Percentiles rank a stretch among this genome's conserved stretches.
Conservation (phyloP, 2,113 vertebrate species). For the Eptesicus fuscus region DNA sequence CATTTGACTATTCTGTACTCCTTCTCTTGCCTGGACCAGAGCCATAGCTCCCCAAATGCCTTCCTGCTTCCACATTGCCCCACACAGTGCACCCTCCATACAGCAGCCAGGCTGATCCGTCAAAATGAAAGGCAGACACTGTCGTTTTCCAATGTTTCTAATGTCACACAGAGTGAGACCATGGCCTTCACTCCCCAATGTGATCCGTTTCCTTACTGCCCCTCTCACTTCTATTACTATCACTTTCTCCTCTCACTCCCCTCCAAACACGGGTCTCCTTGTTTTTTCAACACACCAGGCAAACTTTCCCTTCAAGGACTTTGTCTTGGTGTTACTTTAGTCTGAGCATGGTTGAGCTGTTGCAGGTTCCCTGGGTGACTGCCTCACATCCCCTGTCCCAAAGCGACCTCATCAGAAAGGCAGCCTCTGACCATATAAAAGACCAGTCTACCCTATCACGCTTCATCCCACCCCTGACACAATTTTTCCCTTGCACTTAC, state of each 20-base stretch:
- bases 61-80: background rate
- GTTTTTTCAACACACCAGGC: background rate
- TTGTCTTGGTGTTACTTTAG: background rate
- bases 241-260: background rate
- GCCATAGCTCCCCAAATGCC: fast-evolving
- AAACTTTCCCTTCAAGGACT: background rate
- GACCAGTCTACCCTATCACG: background rate
- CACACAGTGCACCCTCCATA: background rate
- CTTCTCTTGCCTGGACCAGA: background rate
- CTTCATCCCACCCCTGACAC: background rate
- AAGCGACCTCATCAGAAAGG: background rate
- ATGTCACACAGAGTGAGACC: background rate
- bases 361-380: background rate
- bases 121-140: background rate
- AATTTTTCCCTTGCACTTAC: background rate
- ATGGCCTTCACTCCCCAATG: background rate
- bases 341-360: background rate
- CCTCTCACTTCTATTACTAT: background rate
- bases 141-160: background rate
- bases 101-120: background rate
- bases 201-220: background rate
- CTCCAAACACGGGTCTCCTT: background rate
- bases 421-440: background rate
- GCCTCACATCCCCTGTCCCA: background rate
- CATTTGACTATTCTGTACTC: background rate